Evolutionary conservation across 2,797 vertebrate species (phyloP).

Genomic region (Thripadectes ignobilis): DNA sequence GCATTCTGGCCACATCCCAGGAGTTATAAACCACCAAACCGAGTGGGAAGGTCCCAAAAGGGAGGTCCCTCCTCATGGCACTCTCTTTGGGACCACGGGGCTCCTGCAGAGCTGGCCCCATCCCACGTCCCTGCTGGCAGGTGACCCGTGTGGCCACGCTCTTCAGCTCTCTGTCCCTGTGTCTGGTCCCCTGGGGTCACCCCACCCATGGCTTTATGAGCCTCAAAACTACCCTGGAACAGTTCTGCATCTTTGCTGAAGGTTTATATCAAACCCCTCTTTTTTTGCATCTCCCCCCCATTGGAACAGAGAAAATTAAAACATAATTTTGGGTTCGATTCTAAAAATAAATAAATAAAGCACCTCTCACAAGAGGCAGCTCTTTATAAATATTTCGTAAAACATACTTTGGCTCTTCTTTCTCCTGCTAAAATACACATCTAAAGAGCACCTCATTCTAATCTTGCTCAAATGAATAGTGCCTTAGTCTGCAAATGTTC

Average conservation of each 20-base stretch:
- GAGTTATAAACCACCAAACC: background rate
- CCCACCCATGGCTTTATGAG: background rate
- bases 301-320: background rate
- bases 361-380: background rate
- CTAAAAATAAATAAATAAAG: background rate
- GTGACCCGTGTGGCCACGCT: accelerated
- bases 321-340: background rate
- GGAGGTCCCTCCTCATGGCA: background rate
- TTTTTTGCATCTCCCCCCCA: no score
- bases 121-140: background rate
- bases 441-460: background rate
- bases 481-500: background rate
- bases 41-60: background rate
- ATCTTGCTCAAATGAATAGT: background rate
- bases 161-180: background rate
- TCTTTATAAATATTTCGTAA: background rate
- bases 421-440: background rate
- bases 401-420: background rate
- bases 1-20: accelerated
- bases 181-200: background rate
- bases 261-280: background rate
- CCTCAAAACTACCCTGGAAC: background rate
- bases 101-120: accelerated
- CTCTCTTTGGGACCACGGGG: background rate
- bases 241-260: background rate